Base-by-base conservation (phyloP, 2,888 invertebrate genomes). In the Mesorhabditis spiculigera region DNA sequence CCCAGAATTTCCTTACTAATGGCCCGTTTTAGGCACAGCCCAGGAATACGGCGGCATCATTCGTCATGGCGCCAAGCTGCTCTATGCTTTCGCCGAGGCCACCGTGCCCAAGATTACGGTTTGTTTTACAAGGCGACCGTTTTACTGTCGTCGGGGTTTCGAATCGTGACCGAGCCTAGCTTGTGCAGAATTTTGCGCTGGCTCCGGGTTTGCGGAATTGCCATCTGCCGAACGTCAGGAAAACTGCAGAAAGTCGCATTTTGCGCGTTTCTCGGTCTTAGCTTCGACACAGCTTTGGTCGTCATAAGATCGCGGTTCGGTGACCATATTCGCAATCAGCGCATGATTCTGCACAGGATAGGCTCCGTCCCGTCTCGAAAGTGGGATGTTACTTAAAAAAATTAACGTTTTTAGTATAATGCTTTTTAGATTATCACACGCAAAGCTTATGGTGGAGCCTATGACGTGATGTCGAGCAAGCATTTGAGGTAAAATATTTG, bases 391-490 rank as follows among this genome's bases (percentile, higher is more conserved):
- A 10, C 42, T 67, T n/a, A 45, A 45, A 43, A 41, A 45, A 68
- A 69, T 5, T n/a, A 8, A 45, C 5, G 45, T 44, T 65, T 63
- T 63, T 28, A 63, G 41, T 63, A 28, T n/a, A 8, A 8, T 6
- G 41, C 63, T 8, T 28, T n/a, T 63, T 63, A 28, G 10, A 63
- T 63, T 63, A 63, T 63, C 28, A n/a, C n/a, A 63, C 8, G 10
- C 43, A 75, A 90, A 89, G 90, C 90, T 1, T 91, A 90, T 85
- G 91, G 91, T 63, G 91, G 91, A 65, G 91, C 91, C 0, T 91
- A 91, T 85, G 90, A 90, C 86, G 91, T 91, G 42, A 91, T 91
- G 91, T 89, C 90, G 66, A 91, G 91, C 1, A 91, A 91, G 84
- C 91, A 91, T 87, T 86, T 91, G 62, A 87, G 58, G 58, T 50